Evolutionary conservation across 2,888 invertebrate genomes (phyloP).

Genomic region (Trissoscelio sp.): DNA sequence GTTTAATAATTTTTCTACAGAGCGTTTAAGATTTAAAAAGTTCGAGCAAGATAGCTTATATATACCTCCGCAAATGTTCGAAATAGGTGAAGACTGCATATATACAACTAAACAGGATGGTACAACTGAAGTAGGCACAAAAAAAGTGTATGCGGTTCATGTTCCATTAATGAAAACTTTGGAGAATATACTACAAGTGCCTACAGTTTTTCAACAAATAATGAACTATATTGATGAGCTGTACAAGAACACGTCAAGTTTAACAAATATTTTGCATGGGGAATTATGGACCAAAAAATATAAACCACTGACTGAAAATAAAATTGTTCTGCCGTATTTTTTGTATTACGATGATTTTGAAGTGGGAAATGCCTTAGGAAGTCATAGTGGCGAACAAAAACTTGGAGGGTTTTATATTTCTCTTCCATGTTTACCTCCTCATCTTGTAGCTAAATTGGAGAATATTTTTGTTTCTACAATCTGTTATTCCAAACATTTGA

Average conservation of each 20-base stretch:
- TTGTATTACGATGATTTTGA: slow-evolving; percentile 10
- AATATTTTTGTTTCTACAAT: neutral
- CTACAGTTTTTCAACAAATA: neutral
- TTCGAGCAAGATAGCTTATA: neutral
- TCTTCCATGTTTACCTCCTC: slow-evolving; percentile 4
- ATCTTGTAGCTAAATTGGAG: neutral
- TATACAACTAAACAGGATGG: neutral
- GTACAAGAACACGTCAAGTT: neutral
- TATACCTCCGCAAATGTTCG: neutral
- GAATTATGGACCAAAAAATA: neutral
- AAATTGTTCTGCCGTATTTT: neutral
- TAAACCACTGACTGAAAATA: neutral
- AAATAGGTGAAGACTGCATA: neutral
- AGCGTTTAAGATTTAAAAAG: neutral
- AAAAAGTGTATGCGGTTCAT: neutral
- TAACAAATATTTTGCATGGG: neutral
- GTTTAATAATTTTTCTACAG: neutral
- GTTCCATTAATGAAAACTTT: neutral
- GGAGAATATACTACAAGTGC: neutral
- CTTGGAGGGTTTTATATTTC: neutral
- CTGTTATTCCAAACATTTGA: neutral
- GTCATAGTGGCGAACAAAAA: neutral
- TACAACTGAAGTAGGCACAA: neutral
- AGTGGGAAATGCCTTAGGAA: neutral
- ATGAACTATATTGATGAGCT: neutral